phyloP scores from a whole-genome alignment of 1,140 invertebrate species.

The Bombus cullumanus region DNA sequence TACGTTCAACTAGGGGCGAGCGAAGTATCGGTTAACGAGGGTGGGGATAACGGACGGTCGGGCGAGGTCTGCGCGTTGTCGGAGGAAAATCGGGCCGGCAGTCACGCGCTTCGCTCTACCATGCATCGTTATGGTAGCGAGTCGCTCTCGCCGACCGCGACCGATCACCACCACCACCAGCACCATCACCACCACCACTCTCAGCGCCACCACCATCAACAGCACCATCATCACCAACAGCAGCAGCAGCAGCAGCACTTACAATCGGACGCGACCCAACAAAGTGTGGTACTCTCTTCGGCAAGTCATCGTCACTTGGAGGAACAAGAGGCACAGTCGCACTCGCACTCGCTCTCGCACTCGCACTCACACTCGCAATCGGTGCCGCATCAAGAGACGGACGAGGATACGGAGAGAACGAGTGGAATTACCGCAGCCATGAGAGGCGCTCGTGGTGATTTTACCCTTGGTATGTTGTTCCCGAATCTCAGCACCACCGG shows the following conservation, averaged over 20 bases:
- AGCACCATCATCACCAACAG: conserved; percentile 45
- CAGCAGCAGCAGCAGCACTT: conserved; percentile 58
- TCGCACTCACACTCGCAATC: conserved; percentile 53
- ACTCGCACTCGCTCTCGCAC: conserved; percentile 19
- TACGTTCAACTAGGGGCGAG: conserved; percentile 69
- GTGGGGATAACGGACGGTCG: conserved; percentile 77
- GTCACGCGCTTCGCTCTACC: conserved; percentile 80
- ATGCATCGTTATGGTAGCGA: conserved; percentile 79
- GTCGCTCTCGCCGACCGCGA: conserved; percentile 74
- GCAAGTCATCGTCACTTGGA: conserved; percentile 19
- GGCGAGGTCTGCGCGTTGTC: conserved; percentile 68
- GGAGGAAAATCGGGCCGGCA: conserved; percentile 73
- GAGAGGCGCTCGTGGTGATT: conserved; percentile 70
- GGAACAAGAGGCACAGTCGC: conserved; percentile 3
- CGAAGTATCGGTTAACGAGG: conserved; percentile 72
- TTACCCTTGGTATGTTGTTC: conserved; percentile 68
- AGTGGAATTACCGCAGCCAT: conserved; percentile 73
- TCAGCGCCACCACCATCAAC: conserved; percentile 57
- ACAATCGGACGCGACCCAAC: conserved; percentile 31
- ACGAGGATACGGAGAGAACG: conserved; percentile 64
- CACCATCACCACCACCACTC: conserved; percentile 64
- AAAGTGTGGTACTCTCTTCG: conserved; percentile 7
- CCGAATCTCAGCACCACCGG: conserved; percentile 53
- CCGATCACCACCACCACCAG: conserved; percentile 72
- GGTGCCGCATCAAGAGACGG: conserved; percentile 42